Percentiles rank a stretch among this genome's conserved stretches.
Conservation (phyloP, 2,797 vertebrate species). For the Enteromius viviparus region DNA sequence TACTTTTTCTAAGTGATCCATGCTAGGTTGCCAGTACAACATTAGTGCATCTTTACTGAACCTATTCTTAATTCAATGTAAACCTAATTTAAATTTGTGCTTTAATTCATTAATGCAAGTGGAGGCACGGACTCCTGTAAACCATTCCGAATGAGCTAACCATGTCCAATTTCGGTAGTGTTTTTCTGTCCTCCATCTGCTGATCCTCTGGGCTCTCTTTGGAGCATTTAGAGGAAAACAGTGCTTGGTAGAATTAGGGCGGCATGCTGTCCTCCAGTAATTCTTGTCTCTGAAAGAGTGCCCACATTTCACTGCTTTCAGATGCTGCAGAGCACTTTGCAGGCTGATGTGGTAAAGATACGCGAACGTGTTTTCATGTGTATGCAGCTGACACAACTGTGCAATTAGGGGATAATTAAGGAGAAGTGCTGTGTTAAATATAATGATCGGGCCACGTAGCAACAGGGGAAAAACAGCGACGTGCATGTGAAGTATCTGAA, state of each 20-base stretch:
- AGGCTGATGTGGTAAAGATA: constrained; percentile 26
- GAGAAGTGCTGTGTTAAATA: constrained; percentile 45
- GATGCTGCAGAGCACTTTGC: constrained; percentile 39
- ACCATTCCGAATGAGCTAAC: constrained; percentile 7
- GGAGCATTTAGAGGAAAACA: constrained; percentile 37
- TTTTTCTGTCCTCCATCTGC: constrained; percentile 42
- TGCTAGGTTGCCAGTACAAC: not conserved
- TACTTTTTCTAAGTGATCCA: not conserved
- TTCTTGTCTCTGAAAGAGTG: constrained; percentile 34
- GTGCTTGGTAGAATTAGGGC: constrained; percentile 37
- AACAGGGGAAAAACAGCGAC: constrained; percentile 22
- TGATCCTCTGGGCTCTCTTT: constrained; percentile 25
- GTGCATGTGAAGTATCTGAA: not conserved
- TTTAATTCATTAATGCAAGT: not conserved
- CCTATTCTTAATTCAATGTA: not conserved
- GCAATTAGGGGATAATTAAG: constrained; percentile 43
- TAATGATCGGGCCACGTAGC: constrained; percentile 31
- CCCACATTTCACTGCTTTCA: constrained; percentile 55
- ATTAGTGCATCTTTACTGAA: not conserved
- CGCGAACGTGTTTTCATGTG: not conserved
- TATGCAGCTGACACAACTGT: constrained; percentile 41
- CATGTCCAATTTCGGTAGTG: constrained; percentile 46
- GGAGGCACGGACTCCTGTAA: not conserved
- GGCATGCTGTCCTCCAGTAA: constrained; percentile 38
- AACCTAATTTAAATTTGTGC: not conserved